phyloP scores from a whole-genome alignment of 1,140 invertebrate species.

The Brachionus angularis region DNA sequence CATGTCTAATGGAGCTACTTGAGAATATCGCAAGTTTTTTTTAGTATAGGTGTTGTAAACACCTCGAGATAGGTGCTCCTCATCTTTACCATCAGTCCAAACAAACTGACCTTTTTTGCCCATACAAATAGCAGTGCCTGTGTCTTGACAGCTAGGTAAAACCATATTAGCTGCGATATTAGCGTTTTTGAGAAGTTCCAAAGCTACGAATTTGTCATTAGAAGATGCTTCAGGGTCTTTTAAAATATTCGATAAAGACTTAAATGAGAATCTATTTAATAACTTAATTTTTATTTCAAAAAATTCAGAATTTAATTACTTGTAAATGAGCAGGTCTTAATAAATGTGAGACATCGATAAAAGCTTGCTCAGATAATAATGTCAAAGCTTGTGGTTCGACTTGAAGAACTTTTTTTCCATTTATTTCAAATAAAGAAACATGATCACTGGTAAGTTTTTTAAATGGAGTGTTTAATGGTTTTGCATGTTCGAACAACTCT shows the following conservation, averaged over 20 bases:
- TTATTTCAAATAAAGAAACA: conserved; percentile 56
- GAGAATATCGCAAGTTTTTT: conserved; percentile 57
- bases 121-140: conserved; percentile 59
- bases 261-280: conserved; percentile 12
- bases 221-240: conserved; percentile 56
- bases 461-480: conserved; percentile 50
- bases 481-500: conserved; percentile 53
- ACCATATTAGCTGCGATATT: conserved; percentile 58
- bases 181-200: conserved; percentile 59
- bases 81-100: conserved; percentile 58
- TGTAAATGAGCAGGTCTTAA: conserved; percentile 55
- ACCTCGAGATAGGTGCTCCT: conserved; percentile 54
- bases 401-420: conserved; percentile 52
- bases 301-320: conserved; percentile 47
- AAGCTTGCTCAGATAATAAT: conserved; percentile 53
- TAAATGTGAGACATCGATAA: conserved; percentile 57
- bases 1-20: conserved; percentile 59
- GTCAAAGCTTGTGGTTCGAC: conserved; percentile 56
- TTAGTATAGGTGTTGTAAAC: conserved; percentile 58
- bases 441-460: conserved; percentile 57
- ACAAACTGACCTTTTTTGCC: conserved; percentile 60
- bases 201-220: conserved; percentile 59
- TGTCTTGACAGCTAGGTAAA: conserved; percentile 58
- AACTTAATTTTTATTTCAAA: neutral
- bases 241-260: conserved; percentile 57